phyloP scores from a whole-genome alignment of 2,888 invertebrate genomes.

The Dugesia japonica region DNA sequence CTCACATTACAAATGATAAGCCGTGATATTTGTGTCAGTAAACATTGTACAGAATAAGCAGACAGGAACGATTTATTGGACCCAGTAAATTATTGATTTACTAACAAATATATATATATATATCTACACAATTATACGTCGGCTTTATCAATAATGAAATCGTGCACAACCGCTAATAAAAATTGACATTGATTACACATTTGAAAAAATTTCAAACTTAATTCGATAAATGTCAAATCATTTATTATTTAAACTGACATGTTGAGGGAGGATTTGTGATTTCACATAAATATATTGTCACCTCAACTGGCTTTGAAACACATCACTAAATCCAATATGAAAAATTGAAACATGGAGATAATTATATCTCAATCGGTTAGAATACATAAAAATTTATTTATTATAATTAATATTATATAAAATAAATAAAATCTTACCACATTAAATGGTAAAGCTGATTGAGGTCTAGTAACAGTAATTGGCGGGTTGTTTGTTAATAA shows the following conservation, averaged over 20 bases:
- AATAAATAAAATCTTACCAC: neutral
- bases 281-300: no score
- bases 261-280: no score
- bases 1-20: no score
- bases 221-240: neutral
- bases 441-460: neutral
- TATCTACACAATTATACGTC: neutral
- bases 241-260: neutral
- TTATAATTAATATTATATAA: no score
- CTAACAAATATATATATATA: neutral
- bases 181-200: neutral
- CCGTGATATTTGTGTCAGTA: no score
- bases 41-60: neutral
- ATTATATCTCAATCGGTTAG: no score
- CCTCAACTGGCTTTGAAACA: no score
- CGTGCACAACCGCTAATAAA: neutral
- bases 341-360: no score
- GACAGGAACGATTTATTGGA: neutral
- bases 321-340: no score
- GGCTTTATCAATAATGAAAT: neutral
- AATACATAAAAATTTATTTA: no score
- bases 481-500: neutral
- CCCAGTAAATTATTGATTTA: neutral
- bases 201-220: neutral
- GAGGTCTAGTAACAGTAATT: neutral